Conservation (phyloP, 2,888 invertebrate genomes). For the Ellobium chinense region DNA sequence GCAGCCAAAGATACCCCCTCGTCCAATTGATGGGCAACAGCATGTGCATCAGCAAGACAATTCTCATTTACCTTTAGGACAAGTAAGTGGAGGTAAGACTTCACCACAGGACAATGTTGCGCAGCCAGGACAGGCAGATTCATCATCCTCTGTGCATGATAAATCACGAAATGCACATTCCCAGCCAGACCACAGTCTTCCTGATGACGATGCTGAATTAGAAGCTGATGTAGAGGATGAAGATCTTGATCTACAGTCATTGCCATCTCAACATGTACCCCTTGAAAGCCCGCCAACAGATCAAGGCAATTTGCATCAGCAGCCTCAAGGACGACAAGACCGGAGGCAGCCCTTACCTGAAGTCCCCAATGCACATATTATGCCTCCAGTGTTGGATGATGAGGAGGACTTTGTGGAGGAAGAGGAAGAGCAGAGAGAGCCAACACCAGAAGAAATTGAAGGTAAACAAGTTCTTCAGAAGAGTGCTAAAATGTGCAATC, state of each 20-base stretch:
- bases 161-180: too few relatives aligned
- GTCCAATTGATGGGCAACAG: too few relatives aligned
- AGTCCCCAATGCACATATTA: not conserved
- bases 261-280: not conserved
- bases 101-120: not conserved
- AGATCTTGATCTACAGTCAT: not conserved
- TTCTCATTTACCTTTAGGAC: not conserved
- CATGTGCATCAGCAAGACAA: not conserved
- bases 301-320: not conserved
- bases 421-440: not conserved
- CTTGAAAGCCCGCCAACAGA: not conserved
- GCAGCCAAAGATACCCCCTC: not conserved
- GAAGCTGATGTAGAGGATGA: not conserved
- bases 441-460: constrained; percentile 42
- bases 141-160: too few relatives aligned
- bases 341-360: not conserved
- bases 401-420: not conserved
- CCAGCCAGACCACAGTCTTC: too few relatives aligned
- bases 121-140: not conserved
- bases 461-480: too few relatives aligned
- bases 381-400: not conserved
- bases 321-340: not conserved
- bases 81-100: not conserved
- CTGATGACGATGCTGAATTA: not conserved
- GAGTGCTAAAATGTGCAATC: too few relatives aligned